Percentiles rank a stretch among this genome's conserved stretches.
These are phyloP conservation scores for Psix sp. DNA, from an alignment of 1,140 invertebrate species.

Conservation along the genomic window DNA sequence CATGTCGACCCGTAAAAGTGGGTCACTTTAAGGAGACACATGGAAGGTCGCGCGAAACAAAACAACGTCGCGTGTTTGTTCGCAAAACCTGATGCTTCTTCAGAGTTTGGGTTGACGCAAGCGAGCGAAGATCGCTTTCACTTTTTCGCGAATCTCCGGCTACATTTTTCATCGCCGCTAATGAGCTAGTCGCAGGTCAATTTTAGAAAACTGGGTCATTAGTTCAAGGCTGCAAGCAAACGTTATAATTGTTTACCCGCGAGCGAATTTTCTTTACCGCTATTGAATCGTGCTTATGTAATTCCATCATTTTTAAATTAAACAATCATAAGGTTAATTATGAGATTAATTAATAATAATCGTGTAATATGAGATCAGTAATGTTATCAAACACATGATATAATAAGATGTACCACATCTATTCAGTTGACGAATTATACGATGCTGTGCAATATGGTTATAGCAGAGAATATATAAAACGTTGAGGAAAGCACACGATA, in stretches of 20 bases:
- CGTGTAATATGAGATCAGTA: too few relatives aligned
- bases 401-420: too few relatives aligned
- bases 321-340: too few relatives aligned
- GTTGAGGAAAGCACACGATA: too few relatives aligned
- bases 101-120: neutral
- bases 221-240: too few relatives aligned
- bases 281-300: neutral
- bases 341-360: too few relatives aligned
- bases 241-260: too few relatives aligned
- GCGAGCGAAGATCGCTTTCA: neutral
- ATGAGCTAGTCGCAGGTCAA: conserved; percentile 1
- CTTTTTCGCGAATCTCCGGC: neutral
- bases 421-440: too few relatives aligned
- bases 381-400: too few relatives aligned
- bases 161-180: neutral
- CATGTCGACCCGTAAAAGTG: conserved; percentile 24
- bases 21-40: conserved; percentile 28
- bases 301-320: neutral
- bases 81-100: conserved; percentile 1
- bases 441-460: too few relatives aligned
- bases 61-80: neutral
- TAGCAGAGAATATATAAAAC: too few relatives aligned
- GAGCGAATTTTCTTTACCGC: too few relatives aligned
- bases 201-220: neutral
- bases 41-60: conserved; percentile 20